Evolutionary conservation across 2,797 vertebrate species (phyloP).

Genomic region (Halcyon chelicuti): DNA sequence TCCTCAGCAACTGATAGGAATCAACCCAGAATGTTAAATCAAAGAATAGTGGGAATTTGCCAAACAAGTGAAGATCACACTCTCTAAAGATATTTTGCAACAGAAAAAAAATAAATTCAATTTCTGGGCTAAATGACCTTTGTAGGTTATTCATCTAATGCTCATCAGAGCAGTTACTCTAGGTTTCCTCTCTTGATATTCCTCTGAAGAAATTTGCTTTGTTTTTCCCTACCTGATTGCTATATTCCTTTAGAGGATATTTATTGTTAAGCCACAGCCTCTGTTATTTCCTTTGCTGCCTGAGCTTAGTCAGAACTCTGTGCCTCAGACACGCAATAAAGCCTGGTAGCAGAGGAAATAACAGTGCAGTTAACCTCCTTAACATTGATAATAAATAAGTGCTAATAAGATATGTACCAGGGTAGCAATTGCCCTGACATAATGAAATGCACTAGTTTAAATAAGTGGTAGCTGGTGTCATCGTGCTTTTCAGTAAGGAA

Average conservation of each 20-base stretch:
- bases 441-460: constrained; percentile 65
- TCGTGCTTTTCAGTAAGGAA: neutral
- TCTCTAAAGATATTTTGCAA: neutral
- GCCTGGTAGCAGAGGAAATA: constrained; percentile 77
- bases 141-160: constrained; percentile 6
- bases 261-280: constrained; percentile 54
- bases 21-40: neutral
- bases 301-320: constrained; percentile 48
- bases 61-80: neutral
- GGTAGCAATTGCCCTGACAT: constrained; percentile 71
- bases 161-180: neutral
- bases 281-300: constrained; percentile 64
- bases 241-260: constrained; percentile 52
- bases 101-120: neutral
- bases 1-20: neutral
- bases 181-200: constrained; percentile 36
- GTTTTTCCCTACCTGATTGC: constrained; percentile 48
- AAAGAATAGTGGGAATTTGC: neutral
- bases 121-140: constrained; percentile 18
- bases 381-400: constrained; percentile 79
- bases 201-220: neutral
- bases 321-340: constrained; percentile 60
- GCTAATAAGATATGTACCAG: constrained; percentile 73
- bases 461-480: constrained; percentile 45
- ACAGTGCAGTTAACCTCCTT: constrained; percentile 76